Conservation (phyloP, 2,113 vertebrate species). For the Falco punctatus region DNA sequence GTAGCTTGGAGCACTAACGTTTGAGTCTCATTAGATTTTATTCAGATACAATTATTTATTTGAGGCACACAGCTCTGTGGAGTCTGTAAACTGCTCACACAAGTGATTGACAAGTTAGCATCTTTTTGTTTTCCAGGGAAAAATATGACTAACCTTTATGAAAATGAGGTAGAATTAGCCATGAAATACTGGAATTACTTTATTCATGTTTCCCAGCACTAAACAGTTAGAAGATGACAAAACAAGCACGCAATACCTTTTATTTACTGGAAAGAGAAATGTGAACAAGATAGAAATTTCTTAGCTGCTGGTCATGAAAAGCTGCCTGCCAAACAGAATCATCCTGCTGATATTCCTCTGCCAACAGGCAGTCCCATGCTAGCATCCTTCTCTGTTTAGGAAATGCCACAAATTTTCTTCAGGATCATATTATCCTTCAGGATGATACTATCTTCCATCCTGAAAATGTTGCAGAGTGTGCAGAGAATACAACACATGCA, state of each 20-base stretch:
- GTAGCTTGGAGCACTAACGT: conserved; percentile 6
- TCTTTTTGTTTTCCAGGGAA: conserved; percentile 22
- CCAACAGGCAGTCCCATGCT: not conserved
- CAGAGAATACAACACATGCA: not conserved
- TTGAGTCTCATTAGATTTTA: not conserved
- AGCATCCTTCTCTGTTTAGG: not conserved
- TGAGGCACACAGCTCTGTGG: not conserved
- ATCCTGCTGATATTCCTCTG: not conserved
- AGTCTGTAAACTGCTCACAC: not conserved
- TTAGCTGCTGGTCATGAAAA: not conserved
- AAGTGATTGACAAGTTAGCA: not conserved
- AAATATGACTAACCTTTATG: conserved; percentile 5
- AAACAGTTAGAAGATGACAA: conserved; percentile 30
- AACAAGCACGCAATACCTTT: not conserved
- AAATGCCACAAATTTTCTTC: not conserved
- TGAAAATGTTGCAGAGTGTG: not conserved
- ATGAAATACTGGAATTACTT: not conserved
- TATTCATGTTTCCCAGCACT: conserved; percentile 7
- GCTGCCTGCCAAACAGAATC: not conserved
- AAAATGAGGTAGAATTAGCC: conserved; percentile 7
- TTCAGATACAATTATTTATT: not conserved
- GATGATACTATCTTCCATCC: not conserved
- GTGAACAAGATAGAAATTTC: not conserved
- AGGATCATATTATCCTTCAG: not conserved
- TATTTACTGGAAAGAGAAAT: not conserved